phyloP scores from a whole-genome alignment of 2,888 invertebrate genomes.

The Erebia palarica region DNA sequence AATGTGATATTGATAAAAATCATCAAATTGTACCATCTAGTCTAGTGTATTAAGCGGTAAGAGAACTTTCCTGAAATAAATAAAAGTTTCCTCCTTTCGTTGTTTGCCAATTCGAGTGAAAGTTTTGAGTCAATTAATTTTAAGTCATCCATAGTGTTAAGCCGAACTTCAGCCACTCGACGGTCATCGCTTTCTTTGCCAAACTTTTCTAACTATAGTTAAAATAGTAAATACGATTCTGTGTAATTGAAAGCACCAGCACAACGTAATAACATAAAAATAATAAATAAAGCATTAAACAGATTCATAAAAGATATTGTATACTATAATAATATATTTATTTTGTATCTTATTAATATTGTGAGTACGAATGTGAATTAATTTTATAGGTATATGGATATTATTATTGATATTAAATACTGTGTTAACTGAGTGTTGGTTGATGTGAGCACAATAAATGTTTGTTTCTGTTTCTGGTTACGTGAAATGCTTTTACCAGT shows the following conservation, averaged over 20 bases:
- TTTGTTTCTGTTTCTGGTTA: conserved; percentile 48
- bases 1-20: conserved; percentile 63
- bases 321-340: conserved; percentile 54
- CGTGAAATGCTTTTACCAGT: conserved; percentile 66
- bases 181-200: conserved; percentile 71
- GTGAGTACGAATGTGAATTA: conserved; percentile 60
- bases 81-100: conserved; percentile 45
- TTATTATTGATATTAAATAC: conserved; percentile 52
- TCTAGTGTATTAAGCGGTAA: conserved; percentile 56
- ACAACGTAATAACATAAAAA: conserved; percentile 67
- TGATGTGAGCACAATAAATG: conserved; percentile 72
- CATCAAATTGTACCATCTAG: conserved; percentile 67
- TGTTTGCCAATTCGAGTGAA: conserved; percentile 64
- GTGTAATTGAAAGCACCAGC: conserved; percentile 68
- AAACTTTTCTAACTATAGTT: conserved; percentile 60
- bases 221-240: conserved; percentile 56
- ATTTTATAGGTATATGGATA: conserved; percentile 54
- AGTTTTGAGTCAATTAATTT: conserved; percentile 78
- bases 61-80: conserved; percentile 49
- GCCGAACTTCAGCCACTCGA: conserved; percentile 56
- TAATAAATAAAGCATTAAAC: conserved; percentile 40
- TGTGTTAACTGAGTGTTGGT: conserved; percentile 65
- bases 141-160: conserved; percentile 78
- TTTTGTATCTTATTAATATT: conserved; percentile 57
- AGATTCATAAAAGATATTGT: conserved; percentile 48